Percentiles rank a stretch among this genome's conserved stretches.
Conservation (phyloP, 2,888 invertebrate species). For the Aporophyla lueneburgensis region DNA sequence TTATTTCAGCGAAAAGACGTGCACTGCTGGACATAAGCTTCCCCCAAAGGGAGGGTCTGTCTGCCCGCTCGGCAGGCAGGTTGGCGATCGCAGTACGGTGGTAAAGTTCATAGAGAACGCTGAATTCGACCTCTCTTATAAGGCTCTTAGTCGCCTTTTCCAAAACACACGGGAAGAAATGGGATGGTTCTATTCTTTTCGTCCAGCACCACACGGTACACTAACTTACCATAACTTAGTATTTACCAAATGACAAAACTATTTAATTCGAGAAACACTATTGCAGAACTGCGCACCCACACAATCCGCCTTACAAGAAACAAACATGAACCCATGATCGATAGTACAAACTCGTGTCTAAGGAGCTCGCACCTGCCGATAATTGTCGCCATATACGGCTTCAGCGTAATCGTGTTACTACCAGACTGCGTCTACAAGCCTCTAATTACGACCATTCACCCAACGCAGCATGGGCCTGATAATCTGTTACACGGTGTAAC, state of each 20-base stretch:
- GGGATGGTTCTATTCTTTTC: no score
- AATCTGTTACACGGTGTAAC: conserved; percentile 47
- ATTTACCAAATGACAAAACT: not conserved
- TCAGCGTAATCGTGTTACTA: conserved; percentile 72
- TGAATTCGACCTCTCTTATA: no score
- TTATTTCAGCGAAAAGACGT: no score
- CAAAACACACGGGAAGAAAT: no score
- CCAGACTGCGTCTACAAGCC: conserved; percentile 62
- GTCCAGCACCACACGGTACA: no score
- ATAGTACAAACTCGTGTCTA: conserved; percentile 62
- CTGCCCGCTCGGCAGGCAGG: no score
- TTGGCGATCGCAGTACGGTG: no score
- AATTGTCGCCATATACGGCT: conserved; percentile 69
- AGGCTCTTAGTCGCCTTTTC: no score
- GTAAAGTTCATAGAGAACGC: no score
- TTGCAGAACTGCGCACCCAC: not conserved
- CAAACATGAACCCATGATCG: conserved; percentile 61
- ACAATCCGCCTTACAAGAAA: conserved; percentile 46
- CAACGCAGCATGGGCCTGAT: conserved; percentile 41
- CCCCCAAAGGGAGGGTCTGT: no score
- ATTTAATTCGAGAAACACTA: not conserved
- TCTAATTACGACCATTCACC: conserved; percentile 65
- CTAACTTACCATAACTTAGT: no score
- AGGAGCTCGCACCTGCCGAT: conserved; percentile 62
- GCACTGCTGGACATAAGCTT: no score